Evolutionary conservation across 2,888 invertebrate species (phyloP).

Genomic region (Stegophylla sp.): DNA sequence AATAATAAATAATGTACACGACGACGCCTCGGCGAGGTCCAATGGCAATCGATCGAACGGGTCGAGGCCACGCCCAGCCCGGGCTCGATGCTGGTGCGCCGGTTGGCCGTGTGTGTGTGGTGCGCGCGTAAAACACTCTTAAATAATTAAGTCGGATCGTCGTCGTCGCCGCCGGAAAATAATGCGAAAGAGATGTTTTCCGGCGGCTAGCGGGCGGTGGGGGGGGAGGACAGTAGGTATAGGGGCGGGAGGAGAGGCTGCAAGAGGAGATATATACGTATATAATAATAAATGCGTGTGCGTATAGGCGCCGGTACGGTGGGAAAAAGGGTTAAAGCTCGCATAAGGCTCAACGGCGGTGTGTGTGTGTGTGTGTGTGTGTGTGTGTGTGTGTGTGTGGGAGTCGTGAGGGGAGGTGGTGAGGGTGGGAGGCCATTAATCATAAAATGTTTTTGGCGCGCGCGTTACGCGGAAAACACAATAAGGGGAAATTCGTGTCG

Average conservation of each 20-base stretch:
- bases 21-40: constrained; percentile 7
- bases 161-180: constrained; percentile 39
- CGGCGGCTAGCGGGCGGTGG: not conserved
- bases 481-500: constrained; percentile 54
- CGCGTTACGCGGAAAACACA: constrained; percentile 54
- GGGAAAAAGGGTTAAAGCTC: constrained; percentile 52
- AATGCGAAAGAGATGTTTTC: constrained; percentile 50
- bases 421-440: constrained; percentile 34
- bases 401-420: not conserved
- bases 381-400: too few relatives aligned
- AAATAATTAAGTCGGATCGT: constrained; percentile 50
- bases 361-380: too few relatives aligned
- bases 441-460: constrained; percentile 55
- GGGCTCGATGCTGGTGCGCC: not conserved
- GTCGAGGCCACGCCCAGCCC: constrained; percentile 25
- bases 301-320: not conserved
- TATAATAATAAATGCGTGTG: not conserved
- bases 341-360: not conserved
- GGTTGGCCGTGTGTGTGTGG: constrained; percentile 1
- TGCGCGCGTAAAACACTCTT: constrained; percentile 29
- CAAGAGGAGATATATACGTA: not conserved
- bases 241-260: not conserved
- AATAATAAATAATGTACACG: constrained; percentile 17
- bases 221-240: not conserved
- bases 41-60: constrained; percentile 36